Evolutionary conservation across 2,888 invertebrate species (phyloP), one percentile per base, ranked within the genome.

Genomic region (Neuroscelio doddi): DNA sequence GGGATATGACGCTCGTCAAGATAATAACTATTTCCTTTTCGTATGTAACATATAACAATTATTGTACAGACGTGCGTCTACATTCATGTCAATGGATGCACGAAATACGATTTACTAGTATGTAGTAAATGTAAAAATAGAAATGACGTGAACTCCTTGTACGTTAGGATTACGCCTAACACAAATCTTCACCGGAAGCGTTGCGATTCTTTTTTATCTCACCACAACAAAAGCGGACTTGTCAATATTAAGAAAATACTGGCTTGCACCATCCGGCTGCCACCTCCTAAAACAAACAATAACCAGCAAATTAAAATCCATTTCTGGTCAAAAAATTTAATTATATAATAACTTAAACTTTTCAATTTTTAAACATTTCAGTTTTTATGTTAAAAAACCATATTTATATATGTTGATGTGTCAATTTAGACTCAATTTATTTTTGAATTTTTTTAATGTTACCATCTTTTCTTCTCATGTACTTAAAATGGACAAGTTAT

Each of bases 201-300:
- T 5, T 38, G 42, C 36, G 50, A 27, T 49, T 62, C 58, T 55
- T 55, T 47, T 58, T 53, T 59, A 61, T 69, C n/a, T 78, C 76
- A 77, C 73, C 74, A 76, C 42, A 75, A 61, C 61, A 70, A 64
- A 57, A 74, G 64, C 53, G 75, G 49, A 49, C 71, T 70, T 42
- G 66, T 51, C 44, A 73, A 59, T 56, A 74, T 50, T 65, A 75
- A 65, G 39, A 73, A 57, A 59, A 71, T 62, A 59, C 71, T 70
- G 36, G 76, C 70, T 51, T 56, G 59, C 44, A 70, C 42, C 52
- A 68, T 62, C 64, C 74, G 69, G 63, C 71, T 53, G 36, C 57
- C 72, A 45, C 67, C 72, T 47, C 75, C 75, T 76, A 70, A 24
- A 71, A 21, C 21, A 21, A 21, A 21, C 21, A 21, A 5, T 5